phyloP scores from a whole-genome alignment of 2,113 vertebrate genomes.

The Nettapus auritus region DNA sequence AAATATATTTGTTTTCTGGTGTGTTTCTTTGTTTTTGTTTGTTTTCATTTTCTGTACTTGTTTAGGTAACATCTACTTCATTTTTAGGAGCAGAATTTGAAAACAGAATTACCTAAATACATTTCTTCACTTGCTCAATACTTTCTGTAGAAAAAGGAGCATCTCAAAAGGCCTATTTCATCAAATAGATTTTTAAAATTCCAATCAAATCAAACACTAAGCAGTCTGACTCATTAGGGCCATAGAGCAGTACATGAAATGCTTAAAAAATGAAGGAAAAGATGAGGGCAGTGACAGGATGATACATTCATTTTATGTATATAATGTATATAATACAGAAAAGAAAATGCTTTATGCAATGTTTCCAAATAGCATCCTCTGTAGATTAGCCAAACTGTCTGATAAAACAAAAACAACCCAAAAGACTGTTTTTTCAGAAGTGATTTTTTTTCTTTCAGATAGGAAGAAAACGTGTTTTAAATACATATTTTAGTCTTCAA shows the following conservation, averaged over 20 bases:
- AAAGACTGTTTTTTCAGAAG: neutral
- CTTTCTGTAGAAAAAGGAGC: neutral
- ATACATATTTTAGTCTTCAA: neutral
- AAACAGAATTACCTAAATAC: neutral
- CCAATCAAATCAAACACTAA: neutral
- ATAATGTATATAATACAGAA: neutral
- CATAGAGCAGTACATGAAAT: neutral
- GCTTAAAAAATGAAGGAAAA: neutral
- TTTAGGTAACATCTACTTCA: neutral
- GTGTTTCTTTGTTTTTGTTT: no score
- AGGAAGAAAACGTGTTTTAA: neutral
- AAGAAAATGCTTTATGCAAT: neutral
- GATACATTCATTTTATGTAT: no score
- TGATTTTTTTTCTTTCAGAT: neutral
- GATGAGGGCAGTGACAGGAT: neutral
- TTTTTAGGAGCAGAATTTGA: neutral
- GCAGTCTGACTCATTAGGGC: neutral
- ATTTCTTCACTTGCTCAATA: neutral
- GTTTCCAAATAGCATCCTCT: neutral
- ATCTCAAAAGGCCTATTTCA: neutral
- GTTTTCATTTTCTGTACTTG: neutral
- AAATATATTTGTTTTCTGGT: neutral
- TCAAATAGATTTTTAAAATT: slow-evolving; percentile 2
- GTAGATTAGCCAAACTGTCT: neutral
- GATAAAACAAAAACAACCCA: neutral